These are phyloP conservation scores for Pandemis cinnamomeana DNA, from an alignment of 2,888 invertebrate genomes.

Conservation along the genomic window DNA sequence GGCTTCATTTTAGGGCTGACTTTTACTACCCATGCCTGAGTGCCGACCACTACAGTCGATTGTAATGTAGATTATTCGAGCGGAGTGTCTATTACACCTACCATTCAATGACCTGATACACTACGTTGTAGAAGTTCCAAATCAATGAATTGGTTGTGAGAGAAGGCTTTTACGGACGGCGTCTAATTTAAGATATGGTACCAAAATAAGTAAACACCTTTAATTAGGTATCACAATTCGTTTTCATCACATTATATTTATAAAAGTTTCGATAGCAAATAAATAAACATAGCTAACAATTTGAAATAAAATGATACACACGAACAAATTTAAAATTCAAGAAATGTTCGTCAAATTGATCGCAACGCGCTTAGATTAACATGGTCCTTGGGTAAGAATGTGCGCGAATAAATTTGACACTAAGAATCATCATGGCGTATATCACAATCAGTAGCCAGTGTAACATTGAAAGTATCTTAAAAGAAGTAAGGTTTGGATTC, in stretches of 20 bases:
- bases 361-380: constrained; percentile 76
- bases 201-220: too few relatives aligned
- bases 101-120: constrained; percentile 21
- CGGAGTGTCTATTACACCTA: constrained; percentile 25
- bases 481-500: constrained; percentile 47
- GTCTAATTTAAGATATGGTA: too few relatives aligned
- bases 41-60: constrained; percentile 32
- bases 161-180: too few relatives aligned
- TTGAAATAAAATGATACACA: constrained; percentile 23
- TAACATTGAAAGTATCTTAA: constrained; percentile 46
- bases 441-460: constrained; percentile 13
- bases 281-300: not conserved
- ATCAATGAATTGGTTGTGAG: not conserved
- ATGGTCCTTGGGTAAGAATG: constrained; percentile 69
- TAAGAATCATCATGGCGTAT: constrained; percentile 45
- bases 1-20: constrained; percentile 58
- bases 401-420: constrained; percentile 70
- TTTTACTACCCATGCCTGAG: constrained; percentile 28
- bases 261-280: not conserved
- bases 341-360: constrained; percentile 74
- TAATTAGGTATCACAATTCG: not conserved
- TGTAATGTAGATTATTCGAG: constrained; percentile 40
- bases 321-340: constrained; percentile 64
- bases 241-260: not conserved
- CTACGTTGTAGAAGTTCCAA: not conserved